Percentiles rank a stretch among this genome's conserved stretches.
Conservation (phyloP, 2,113 vertebrate species). For the Hemiscyllium ocellatum region DNA sequence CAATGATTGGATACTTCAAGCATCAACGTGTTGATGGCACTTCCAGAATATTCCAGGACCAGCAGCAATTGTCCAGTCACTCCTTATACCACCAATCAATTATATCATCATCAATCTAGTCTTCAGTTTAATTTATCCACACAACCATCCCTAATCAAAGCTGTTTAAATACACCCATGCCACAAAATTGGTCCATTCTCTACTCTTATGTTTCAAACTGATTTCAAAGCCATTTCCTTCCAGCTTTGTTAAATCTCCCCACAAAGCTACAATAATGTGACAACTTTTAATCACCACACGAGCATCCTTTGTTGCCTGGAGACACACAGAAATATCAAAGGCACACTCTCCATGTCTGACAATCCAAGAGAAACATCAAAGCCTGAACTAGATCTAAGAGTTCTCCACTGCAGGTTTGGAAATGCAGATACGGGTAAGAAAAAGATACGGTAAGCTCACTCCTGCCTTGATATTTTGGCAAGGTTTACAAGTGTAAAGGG, state of each 20-base stretch:
- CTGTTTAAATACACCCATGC: neutral
- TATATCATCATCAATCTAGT: neutral
- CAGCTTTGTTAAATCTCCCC: neutral
- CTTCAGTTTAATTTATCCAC: neutral
- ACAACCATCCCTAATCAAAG: neutral
- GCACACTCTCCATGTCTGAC: neutral
- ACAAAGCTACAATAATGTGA: neutral
- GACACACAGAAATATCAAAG: neutral
- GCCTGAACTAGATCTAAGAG: neutral
- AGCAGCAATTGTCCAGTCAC: neutral
- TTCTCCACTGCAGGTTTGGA: neutral
- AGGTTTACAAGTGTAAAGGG: neutral
- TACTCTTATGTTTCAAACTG: neutral
- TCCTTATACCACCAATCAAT: neutral
- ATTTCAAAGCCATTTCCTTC: neutral
- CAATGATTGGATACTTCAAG: too few relatives aligned
- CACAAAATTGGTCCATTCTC: neutral
- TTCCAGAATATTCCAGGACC: neutral
- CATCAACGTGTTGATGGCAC: neutral
- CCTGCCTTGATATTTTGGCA: neutral
- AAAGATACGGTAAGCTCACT: neutral
- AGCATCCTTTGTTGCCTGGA: slow-evolving; percentile 4
- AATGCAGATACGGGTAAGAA: neutral
- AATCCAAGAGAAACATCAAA: neutral
- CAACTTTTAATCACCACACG: neutral